Percentiles rank a stretch among this genome's conserved stretches.
Evolutionary conservation across 1,140 invertebrate species (phyloP).

Genomic region (Scaptomyza hsui): DNA sequence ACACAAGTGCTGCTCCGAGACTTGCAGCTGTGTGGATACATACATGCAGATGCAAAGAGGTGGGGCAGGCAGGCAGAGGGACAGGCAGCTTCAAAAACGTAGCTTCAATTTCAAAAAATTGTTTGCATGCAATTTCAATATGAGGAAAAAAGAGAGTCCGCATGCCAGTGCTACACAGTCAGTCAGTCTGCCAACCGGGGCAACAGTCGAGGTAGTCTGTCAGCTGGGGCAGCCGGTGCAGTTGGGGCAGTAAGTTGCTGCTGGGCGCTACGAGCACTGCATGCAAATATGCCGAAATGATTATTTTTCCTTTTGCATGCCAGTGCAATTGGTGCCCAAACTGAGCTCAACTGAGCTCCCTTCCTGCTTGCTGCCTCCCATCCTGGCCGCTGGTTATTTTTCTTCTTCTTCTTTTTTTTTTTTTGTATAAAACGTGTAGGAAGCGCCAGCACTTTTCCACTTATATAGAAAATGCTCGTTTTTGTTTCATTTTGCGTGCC

Average conservation of each 20-base stretch:
- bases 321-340: slow-evolving; percentile 49
- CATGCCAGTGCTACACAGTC: slow-evolving; percentile 33
- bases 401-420: neutral
- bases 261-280: slow-evolving; percentile 55
- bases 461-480: slow-evolving; percentile 72
- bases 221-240: slow-evolving; percentile 10
- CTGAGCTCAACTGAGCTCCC: neutral
- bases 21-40: slow-evolving; percentile 16
- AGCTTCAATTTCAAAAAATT: slow-evolving; percentile 79
- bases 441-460: slow-evolving; percentile 62
- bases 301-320: slow-evolving; percentile 68
- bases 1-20: slow-evolving; percentile 59
- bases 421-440: slow-evolving; percentile 52
- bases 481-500: slow-evolving; percentile 80
- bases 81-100: slow-evolving; percentile 56
- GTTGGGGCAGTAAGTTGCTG: neutral
- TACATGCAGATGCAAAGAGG: neutral
- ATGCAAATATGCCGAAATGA: slow-evolving; percentile 80
- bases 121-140: slow-evolving; percentile 80
- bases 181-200: slow-evolving; percentile 14
- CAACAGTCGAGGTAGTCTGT: slow-evolving; percentile 7
- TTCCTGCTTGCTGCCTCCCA: neutral
- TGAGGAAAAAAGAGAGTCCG: slow-evolving; percentile 50
- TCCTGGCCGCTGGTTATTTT: slow-evolving; percentile 53
- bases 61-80: neutral